Conservation (phyloP, 53 echinoderm and acorn worm species). For the Echinarachnius parma region DNA sequence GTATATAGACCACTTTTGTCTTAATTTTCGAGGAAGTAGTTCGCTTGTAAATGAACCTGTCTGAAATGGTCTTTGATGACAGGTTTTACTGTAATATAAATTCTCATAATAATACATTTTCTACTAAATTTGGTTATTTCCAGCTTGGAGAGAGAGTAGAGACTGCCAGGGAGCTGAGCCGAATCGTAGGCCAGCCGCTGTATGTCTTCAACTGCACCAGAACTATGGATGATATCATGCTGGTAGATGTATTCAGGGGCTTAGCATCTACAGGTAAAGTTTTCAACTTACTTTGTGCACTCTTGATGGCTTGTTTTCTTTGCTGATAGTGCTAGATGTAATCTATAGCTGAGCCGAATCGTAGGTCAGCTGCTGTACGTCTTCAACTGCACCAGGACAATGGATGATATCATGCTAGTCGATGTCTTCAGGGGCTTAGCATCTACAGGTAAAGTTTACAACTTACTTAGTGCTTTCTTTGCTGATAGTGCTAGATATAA, state of each 20-base stretch:
- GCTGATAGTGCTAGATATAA: too few relatives aligned
- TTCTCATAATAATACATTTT: too few relatives aligned
- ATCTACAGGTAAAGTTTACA: slow-evolving; percentile 83
- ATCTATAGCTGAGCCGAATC: slow-evolving; percentile 61
- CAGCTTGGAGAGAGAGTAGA: slow-evolving; percentile 74
- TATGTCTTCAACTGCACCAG: slow-evolving; percentile 91
- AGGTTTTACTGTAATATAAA: too few relatives aligned
- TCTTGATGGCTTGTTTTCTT: too few relatives aligned
- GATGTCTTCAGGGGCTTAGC: slow-evolving; percentile 93
- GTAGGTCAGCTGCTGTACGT: slow-evolving; percentile 85
- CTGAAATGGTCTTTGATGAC: too few relatives aligned
- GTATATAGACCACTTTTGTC: too few relatives aligned
- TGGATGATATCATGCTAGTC: slow-evolving; percentile 74
- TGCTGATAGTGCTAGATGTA: too few relatives aligned
- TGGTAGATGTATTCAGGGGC: slow-evolving; percentile 88
- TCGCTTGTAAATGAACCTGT: too few relatives aligned
- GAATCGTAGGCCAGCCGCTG: slow-evolving; percentile 75
- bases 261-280: slow-evolving; percentile 76
- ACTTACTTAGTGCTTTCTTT: too few relatives aligned
- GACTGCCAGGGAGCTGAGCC: slow-evolving; percentile 62
- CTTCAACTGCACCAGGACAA: slow-evolving; percentile 86
- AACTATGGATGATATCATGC: slow-evolving; percentile 75
- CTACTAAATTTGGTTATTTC: too few relatives aligned
- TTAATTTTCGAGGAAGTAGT: too few relatives aligned
- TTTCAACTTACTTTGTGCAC: too few relatives aligned